A percentile compares a stretch with the other conserved stretches of the same genome.
Evolutionary conservation across 1,140 invertebrate species (phyloP).

Genomic region (Drosophila arizonae): DNA sequence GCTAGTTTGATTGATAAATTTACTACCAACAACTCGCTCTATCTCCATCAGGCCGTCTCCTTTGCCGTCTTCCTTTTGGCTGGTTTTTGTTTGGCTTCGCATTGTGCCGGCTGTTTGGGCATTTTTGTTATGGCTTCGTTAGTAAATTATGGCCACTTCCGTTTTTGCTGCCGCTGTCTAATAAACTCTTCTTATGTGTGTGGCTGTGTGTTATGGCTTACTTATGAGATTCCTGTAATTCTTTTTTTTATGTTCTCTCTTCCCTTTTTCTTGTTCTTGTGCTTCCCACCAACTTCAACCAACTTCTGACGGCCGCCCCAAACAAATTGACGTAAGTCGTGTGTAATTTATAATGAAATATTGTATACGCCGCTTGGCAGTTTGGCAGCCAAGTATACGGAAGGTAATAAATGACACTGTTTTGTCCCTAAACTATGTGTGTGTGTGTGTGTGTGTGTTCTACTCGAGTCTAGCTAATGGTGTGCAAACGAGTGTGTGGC

Average conservation of each 20-base stretch:
- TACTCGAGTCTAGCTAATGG: conserved; percentile 37
- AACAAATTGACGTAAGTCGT: conserved; percentile 81
- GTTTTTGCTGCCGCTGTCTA: conserved; percentile 70
- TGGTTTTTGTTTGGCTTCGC: conserved; percentile 14
- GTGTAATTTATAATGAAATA: conserved; percentile 82
- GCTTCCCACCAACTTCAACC: conserved; percentile 54
- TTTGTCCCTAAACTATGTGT: conserved; percentile 21
- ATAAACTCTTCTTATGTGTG: conserved; percentile 60
- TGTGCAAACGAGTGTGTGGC: conserved; percentile 37
- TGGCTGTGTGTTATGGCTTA: conserved; percentile 64
- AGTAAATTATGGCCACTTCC: conserved; percentile 81
- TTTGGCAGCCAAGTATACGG: conserved; percentile 76
- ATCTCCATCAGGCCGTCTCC: conserved; percentile 19
- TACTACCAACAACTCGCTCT: conserved; percentile 40
- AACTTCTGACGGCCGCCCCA: conserved; percentile 61
- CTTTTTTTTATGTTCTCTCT: conserved; percentile 6
- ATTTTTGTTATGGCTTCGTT: conserved; percentile 74
- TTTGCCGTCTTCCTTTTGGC: background rate
- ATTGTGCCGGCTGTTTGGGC: conserved; percentile 46
- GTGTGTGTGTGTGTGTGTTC: conserved; percentile 13
- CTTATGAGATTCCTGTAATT: conserved; percentile 59
- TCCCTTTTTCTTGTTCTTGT: background rate
- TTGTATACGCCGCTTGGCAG: conserved; percentile 75
- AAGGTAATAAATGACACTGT: conserved; percentile 78
- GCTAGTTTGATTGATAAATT: conserved; percentile 77